Conservation (phyloP, 2,888 invertebrate species). For the Zhengitettix transpicula region DNA sequence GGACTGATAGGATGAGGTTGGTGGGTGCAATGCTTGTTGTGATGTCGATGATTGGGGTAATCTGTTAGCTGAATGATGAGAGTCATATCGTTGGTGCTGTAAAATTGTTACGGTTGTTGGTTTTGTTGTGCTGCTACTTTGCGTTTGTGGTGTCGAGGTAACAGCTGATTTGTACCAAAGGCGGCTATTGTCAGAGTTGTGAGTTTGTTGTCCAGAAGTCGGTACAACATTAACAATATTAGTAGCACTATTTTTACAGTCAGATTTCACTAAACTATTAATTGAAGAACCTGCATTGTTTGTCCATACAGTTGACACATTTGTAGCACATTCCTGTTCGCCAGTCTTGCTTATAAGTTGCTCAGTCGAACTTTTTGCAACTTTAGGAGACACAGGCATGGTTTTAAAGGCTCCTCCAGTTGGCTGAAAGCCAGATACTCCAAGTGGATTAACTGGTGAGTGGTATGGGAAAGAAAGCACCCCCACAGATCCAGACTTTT, state of each 20-base stretch:
- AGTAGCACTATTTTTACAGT: slow-evolving; percentile 1
- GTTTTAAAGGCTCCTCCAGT: slow-evolving; percentile 80
- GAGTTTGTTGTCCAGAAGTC: background rate
- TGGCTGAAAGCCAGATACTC: slow-evolving; percentile 78
- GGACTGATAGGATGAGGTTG: slow-evolving; percentile 13
- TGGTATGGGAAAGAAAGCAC: slow-evolving; percentile 41
- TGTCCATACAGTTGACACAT: slow-evolving; percentile 5
- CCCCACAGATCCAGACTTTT: slow-evolving; percentile 24
- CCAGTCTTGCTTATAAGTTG: slow-evolving; percentile 1
- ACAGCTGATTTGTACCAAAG: slow-evolving; percentile 5
- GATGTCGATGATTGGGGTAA: background rate
- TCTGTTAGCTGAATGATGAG: slow-evolving; percentile 14
- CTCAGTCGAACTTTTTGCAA: slow-evolving; percentile 12
- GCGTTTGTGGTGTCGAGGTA: background rate
- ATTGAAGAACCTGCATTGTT: slow-evolving; percentile 8
- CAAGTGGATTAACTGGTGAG: slow-evolving; percentile 62
- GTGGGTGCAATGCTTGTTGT: background rate
- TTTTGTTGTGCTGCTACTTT: slow-evolving; percentile 1
- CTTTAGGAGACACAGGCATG: slow-evolving; percentile 47
- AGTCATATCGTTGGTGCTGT: slow-evolving; percentile 3
- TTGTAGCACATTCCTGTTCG: background rate
- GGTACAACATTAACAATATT: slow-evolving; percentile 5
- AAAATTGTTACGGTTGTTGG: slow-evolving; percentile 10
- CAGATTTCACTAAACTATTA: background rate
- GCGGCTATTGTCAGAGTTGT: slow-evolving; percentile 7